phyloP scores from a whole-genome alignment of 2,797 vertebrate species.

The Catharus ustulatus region DNA sequence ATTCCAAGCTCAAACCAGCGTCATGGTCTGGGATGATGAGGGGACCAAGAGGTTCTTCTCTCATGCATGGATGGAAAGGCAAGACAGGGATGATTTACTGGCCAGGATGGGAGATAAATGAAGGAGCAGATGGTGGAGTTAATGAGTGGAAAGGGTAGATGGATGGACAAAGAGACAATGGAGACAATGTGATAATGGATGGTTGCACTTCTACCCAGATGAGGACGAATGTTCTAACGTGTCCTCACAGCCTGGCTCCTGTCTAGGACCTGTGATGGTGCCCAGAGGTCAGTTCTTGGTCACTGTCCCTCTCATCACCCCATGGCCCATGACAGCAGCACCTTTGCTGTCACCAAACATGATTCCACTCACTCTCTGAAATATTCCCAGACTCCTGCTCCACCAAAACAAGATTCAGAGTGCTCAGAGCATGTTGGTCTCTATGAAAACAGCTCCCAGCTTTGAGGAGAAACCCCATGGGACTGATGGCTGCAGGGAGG shows the following conservation, averaged over 20 bases:
- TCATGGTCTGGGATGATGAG: background rate
- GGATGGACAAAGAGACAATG: slow-evolving; percentile 32
- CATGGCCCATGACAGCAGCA: rapidly evolving
- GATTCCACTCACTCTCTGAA: background rate
- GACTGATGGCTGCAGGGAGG: background rate
- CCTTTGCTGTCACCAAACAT: background rate
- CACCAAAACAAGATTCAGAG: background rate
- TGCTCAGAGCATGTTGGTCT: background rate
- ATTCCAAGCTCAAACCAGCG: background rate
- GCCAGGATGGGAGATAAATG: background rate
- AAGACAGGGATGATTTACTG: background rate
- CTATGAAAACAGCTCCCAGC: background rate
- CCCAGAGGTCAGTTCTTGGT: background rate
- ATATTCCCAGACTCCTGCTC: background rate
- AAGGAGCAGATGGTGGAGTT: slow-evolving; percentile 58
- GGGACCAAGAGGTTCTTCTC: background rate
- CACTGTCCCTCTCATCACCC: background rate
- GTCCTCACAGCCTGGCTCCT: background rate
- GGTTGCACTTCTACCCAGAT: background rate
- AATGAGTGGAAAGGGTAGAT: slow-evolving; percentile 48
- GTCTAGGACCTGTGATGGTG: background rate
- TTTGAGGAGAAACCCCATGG: background rate
- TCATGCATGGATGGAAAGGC: background rate
- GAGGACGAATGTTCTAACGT: background rate
- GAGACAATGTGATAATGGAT: background rate